phyloP scores from a whole-genome alignment of 1,140 invertebrate genomes.

The Limonius californicus region DNA sequence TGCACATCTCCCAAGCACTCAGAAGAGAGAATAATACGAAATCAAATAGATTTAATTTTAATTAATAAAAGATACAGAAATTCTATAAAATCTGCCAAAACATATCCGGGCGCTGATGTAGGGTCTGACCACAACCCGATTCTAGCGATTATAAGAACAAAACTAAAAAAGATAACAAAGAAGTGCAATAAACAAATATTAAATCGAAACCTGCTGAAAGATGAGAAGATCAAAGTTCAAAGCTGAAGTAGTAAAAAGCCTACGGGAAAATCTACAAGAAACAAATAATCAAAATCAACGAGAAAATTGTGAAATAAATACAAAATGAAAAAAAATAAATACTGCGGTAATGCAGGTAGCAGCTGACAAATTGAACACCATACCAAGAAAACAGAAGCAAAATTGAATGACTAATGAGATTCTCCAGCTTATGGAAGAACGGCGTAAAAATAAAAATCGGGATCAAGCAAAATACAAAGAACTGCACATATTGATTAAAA shows the following conservation, averaged over 20 bases:
- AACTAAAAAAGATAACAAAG: background rate
- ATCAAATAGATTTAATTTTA: slow-evolving; percentile 43
- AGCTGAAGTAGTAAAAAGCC: slow-evolving; percentile 6
- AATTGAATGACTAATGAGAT: slow-evolving; percentile 25
- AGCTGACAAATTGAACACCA: background rate
- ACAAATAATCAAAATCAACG: slow-evolving; percentile 4
- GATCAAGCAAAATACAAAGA: slow-evolving; percentile 31
- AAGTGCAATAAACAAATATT: slow-evolving; percentile 15
- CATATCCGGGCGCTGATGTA: slow-evolving; percentile 20
- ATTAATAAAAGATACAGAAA: slow-evolving; percentile 35
- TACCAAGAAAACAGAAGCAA: slow-evolving; percentile 31
- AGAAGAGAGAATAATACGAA: slow-evolving; percentile 35
- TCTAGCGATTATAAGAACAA: slow-evolving; percentile 16
- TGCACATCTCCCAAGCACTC: slow-evolving; percentile 42
- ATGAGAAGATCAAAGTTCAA: background rate
- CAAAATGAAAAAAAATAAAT: background rate
- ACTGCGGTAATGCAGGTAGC: too few relatives aligned
- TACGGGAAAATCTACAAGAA: background rate
- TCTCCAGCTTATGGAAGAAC: background rate
- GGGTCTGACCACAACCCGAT: slow-evolving; percentile 38
- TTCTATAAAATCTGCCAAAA: slow-evolving; percentile 32
- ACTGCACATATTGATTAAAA: slow-evolving; percentile 19
- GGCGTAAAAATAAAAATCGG: slow-evolving; percentile 5
- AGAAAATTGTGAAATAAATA: background rate
- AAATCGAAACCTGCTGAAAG: slow-evolving; percentile 8